Conservation (phyloP, 2,888 invertebrate genomes). For the Alloplasta piceator region DNA sequence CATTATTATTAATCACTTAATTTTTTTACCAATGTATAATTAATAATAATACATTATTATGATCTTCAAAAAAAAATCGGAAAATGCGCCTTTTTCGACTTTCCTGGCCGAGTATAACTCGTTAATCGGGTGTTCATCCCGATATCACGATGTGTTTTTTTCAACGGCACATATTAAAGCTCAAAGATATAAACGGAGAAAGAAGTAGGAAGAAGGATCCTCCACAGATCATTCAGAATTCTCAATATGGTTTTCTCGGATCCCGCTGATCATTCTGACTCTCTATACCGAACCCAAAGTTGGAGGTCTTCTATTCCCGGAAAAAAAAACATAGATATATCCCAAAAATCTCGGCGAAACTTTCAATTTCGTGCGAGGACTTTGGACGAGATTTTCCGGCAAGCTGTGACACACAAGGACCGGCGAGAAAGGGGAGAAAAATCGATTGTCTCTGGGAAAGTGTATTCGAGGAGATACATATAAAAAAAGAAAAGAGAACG, state of each 20-base stretch:
- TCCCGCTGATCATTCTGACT: neutral
- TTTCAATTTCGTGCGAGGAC: slow-evolving; percentile 70
- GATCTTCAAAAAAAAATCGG: too few relatives aligned
- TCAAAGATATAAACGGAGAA: neutral
- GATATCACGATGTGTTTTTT: too few relatives aligned
- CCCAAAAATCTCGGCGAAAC: slow-evolving; percentile 56
- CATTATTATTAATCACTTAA: too few relatives aligned
- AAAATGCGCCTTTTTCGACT: too few relatives aligned
- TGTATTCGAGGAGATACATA: slow-evolving; percentile 49
- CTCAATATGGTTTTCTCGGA: neutral
- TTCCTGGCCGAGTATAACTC: too few relatives aligned
- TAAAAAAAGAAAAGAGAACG: slow-evolving; percentile 55
- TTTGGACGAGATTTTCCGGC: slow-evolving; percentile 37
- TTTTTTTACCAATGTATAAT: too few relatives aligned
- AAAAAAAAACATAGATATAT: slow-evolving; percentile 12
- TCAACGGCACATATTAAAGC: neutral
- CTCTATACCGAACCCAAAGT: neutral
- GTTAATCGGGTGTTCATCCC: too few relatives aligned
- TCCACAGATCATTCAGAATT: slow-evolving; percentile 22
- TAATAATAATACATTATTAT: too few relatives aligned
- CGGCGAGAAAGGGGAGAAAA: slow-evolving; percentile 47
- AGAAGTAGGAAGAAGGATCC: neutral
- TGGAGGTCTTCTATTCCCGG: neutral
- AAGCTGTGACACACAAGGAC: slow-evolving; percentile 58
- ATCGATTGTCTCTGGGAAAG: slow-evolving; percentile 62